Evolutionary conservation across 2,113 vertebrate species (phyloP).

Genomic region (Mirounga angustirostris): DNA sequence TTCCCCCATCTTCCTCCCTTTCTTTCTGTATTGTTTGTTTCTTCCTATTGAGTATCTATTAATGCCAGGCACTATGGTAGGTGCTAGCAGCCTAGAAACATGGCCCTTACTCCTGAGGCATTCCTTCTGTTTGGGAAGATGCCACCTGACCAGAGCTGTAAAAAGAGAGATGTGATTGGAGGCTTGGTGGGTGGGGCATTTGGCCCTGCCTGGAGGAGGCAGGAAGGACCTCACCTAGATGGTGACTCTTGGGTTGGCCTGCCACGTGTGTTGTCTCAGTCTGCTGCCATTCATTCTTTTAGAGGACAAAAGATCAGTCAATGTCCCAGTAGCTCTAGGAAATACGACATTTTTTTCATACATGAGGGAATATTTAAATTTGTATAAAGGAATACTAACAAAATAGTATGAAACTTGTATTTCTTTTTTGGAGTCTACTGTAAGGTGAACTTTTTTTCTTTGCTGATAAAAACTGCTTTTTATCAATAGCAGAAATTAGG

Average conservation of each 20-base stretch:
- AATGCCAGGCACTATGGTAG: not conserved
- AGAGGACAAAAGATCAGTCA: not conserved
- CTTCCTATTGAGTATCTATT: not conserved
- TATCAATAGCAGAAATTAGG: not conserved
- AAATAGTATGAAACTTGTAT: not conserved
- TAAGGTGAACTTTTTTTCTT: not conserved
- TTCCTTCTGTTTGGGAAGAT: conserved; percentile 1
- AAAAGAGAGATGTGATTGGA: not conserved
- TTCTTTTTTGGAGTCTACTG: not conserved
- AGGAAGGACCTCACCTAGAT: not conserved
- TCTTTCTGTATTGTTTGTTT: not conserved
- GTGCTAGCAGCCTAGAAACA: not conserved
- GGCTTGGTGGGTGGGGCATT: not conserved
- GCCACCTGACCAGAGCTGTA: not conserved
- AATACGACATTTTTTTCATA: not conserved
- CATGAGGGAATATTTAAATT: conserved; percentile 9
- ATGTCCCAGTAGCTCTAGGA: not conserved
- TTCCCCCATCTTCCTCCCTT: not conserved
- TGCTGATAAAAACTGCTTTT: conserved; percentile 35
- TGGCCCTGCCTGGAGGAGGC: not conserved
- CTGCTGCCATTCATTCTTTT: not conserved
- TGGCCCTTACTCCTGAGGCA: not conserved
- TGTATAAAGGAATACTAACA: conserved; percentile 9
- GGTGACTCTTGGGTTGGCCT: not conserved
- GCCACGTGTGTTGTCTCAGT: not conserved